These are phyloP conservation scores for Ophion ellenae DNA, from an alignment of 2,888 invertebrate species.

Conservation along the genomic window DNA sequence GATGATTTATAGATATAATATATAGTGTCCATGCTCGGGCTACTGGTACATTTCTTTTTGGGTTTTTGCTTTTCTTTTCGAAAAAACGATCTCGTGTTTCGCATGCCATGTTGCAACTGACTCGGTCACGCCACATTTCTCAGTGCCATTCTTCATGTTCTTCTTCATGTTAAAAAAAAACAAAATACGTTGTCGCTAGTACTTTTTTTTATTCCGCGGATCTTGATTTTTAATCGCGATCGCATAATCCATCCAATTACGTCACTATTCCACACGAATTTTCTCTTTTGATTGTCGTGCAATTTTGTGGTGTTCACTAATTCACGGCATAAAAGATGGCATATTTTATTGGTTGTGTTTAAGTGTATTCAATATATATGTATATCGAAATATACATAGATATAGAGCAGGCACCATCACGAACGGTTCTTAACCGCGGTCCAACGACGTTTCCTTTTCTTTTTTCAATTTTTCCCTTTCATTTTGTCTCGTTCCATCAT, in stretches of 20 bases:
- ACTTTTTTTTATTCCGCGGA: slow-evolving; percentile 16
- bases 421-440: no score
- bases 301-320: slow-evolving; percentile 34
- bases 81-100: slow-evolving; percentile 53
- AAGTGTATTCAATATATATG: background rate
- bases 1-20: slow-evolving; percentile 48
- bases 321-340: slow-evolving; percentile 3
- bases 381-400: background rate
- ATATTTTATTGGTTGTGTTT: slow-evolving; percentile 27
- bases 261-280: slow-evolving; percentile 25
- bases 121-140: slow-evolving; percentile 50
- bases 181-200: background rate
- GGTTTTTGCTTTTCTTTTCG: slow-evolving; percentile 36
- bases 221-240: slow-evolving; percentile 20
- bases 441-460: slow-evolving; percentile 5
- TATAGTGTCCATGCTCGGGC: slow-evolving; percentile 78
- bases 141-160: slow-evolving; percentile 8
- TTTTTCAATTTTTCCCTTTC: slow-evolving; percentile 5
- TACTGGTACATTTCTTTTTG: slow-evolving; percentile 57
- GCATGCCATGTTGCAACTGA: slow-evolving; percentile 63
- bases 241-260: slow-evolving; percentile 42
- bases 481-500: background rate
- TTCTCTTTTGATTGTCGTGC: background rate
- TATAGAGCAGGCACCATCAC: background rate
- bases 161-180: slow-evolving; percentile 5